Percentiles rank a stretch among this genome's conserved stretches.
These are phyloP conservation scores for Tetrax tetrax DNA, from an alignment of 2,113 vertebrate genomes.

Conservation along the genomic window DNA sequence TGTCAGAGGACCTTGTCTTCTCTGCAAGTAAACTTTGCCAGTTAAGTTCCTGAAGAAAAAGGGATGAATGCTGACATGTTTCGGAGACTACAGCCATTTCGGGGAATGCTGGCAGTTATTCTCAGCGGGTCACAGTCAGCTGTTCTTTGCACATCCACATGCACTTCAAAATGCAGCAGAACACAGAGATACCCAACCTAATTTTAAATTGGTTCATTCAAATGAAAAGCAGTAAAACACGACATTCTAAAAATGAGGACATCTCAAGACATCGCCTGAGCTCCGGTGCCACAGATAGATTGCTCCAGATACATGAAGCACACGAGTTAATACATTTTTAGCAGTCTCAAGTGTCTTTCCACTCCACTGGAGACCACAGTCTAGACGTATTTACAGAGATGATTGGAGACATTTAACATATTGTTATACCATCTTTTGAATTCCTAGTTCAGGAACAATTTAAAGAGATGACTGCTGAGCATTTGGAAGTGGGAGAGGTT, in stretches of 20 bases:
- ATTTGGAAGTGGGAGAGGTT: slow-evolving; percentile 4
- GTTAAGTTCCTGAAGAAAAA: not conserved
- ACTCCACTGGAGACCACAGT: slow-evolving; percentile 20
- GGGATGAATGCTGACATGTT: not conserved
- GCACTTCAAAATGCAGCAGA: not conserved
- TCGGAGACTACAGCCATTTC: rapidly evolving
- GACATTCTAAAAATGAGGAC: slow-evolving; percentile 2
- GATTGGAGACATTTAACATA: slow-evolving; percentile 13
- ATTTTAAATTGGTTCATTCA: not conserved
- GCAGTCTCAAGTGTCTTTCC: slow-evolving; percentile 18
- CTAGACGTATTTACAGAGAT: slow-evolving; percentile 11
- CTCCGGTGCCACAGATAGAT: not conserved
- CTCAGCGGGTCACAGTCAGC: not conserved
- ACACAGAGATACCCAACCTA: not conserved
- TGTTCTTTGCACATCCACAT: not conserved
- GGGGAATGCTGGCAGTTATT: not conserved
- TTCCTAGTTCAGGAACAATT: slow-evolving; percentile 8
- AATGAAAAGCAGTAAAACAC: slow-evolving; percentile 21
- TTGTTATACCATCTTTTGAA: not conserved
- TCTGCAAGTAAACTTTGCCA: not conserved
- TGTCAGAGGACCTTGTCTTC: not conserved
- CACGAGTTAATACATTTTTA: not conserved
- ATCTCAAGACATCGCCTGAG: not conserved
- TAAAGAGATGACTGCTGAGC: slow-evolving; percentile 9
- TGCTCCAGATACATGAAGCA: not conserved